Conservation (phyloP, 2,888 invertebrate genomes). For the Notodonta dromedarius region DNA sequence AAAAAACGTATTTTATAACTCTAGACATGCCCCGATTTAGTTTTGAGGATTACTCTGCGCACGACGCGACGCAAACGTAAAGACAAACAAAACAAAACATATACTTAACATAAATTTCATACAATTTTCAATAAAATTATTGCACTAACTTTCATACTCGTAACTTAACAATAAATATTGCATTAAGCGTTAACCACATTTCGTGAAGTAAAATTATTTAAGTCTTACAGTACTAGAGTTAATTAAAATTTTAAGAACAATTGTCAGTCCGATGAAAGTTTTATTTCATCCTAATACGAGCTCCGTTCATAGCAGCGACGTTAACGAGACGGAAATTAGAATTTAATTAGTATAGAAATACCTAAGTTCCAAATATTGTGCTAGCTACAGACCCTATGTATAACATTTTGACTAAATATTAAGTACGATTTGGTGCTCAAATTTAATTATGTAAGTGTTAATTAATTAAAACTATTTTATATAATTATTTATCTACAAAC, state of each 20-base stretch:
- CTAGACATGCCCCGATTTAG: constrained; percentile 63
- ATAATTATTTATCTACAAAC: constrained; percentile 79
- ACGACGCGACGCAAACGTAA: constrained; percentile 63
- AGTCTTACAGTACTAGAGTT: constrained; percentile 73
- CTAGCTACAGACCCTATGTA: constrained; percentile 61
- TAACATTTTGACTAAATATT: constrained; percentile 82
- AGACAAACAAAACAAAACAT: constrained; percentile 77
- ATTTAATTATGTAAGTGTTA: constrained; percentile 79
- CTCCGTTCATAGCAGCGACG: constrained; percentile 54
- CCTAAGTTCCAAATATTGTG: constrained; percentile 64
- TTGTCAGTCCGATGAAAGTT: constrained; percentile 78
- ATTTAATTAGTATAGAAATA: constrained; percentile 58
- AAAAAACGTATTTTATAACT: constrained; percentile 71
- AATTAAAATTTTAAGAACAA: constrained; percentile 73
- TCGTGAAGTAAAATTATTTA: constrained; percentile 71
- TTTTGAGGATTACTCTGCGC: constrained; percentile 55
- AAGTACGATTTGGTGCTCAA: constrained; percentile 85
- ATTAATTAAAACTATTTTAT: constrained; percentile 72
- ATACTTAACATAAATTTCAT: constrained; percentile 73
- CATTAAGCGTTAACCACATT: constrained; percentile 77
- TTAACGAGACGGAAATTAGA: constrained; percentile 62
- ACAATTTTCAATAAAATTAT: constrained; percentile 81
- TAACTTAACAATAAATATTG: constrained; percentile 83
- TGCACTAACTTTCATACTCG: constrained; percentile 78
- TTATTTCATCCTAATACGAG: constrained; percentile 67